These are phyloP conservation scores for Rhinella marina DNA, from an alignment of 2,797 vertebrate genomes.

Conservation along the genomic window DNA sequence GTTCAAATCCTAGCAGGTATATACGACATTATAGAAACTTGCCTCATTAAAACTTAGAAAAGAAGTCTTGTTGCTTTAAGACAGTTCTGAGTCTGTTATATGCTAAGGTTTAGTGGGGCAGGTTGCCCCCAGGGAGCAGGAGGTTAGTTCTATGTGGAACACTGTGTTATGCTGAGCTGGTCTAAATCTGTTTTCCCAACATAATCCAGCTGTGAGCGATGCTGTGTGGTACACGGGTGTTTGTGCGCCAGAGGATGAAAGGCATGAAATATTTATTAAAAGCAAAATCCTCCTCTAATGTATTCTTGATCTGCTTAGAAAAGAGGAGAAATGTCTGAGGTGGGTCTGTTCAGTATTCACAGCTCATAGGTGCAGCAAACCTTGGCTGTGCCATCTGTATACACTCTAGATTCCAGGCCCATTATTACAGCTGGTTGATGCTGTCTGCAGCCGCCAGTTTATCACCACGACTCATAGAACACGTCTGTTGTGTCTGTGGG, in stretches of 20 bases:
- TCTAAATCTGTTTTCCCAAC: conserved; percentile 63
- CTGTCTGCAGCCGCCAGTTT: conserved; percentile 37
- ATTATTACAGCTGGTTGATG: conserved; percentile 40
- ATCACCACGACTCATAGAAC: conserved; percentile 34
- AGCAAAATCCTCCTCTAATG: conserved; percentile 63
- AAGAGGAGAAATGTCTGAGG: conserved; percentile 54
- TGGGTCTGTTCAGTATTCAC: conserved; percentile 61
- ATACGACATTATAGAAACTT: not conserved
- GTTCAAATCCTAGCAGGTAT: conserved; percentile 28
- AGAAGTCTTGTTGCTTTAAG: conserved; percentile 39
- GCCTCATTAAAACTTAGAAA: conserved; percentile 35
- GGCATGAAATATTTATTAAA: conserved; percentile 64
- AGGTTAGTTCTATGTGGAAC: conserved; percentile 52
- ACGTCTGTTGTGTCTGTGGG: conserved; percentile 3
- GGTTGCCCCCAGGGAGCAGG: conserved; percentile 45
- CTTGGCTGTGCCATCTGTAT: conserved; percentile 55
- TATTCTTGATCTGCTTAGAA: conserved; percentile 62
- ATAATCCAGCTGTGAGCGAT: conserved; percentile 63
- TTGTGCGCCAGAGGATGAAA: conserved; percentile 62
- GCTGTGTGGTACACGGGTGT: conserved; percentile 57
- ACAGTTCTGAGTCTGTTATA: conserved; percentile 22
- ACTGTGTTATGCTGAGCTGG: conserved; percentile 61
- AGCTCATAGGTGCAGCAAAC: conserved; percentile 61
- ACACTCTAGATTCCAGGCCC: conserved; percentile 14
- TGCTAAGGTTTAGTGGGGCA: conserved; percentile 53